Conservation (phyloP, 1,140 invertebrate genomes). For the Caenorhabditis inopinata region DNA sequence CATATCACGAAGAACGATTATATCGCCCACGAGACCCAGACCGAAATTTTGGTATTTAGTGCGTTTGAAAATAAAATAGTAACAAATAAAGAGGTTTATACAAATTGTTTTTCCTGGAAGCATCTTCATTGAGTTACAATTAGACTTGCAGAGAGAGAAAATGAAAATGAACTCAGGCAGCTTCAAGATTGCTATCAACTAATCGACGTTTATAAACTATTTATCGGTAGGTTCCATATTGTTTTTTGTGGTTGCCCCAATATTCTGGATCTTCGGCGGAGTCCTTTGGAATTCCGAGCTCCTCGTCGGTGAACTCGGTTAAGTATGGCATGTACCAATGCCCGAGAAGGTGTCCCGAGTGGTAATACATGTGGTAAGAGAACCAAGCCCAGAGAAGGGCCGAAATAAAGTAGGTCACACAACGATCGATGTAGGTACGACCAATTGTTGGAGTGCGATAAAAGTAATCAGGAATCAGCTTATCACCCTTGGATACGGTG, state of each 20-base stretch:
- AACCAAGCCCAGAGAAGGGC: constrained; percentile 55
- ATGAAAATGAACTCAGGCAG: not conserved
- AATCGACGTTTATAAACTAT: not conserved
- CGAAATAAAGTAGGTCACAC: constrained; percentile 45
- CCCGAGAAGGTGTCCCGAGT: constrained; percentile 57
- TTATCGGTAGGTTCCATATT: constrained; percentile 60
- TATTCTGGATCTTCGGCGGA: constrained; percentile 64
- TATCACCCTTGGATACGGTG: constrained; percentile 48
- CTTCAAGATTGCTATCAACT: not conserved
- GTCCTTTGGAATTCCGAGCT: constrained; percentile 64
- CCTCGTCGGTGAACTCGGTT: constrained; percentile 62
- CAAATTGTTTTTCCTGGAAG: not conserved
- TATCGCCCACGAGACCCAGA: not conserved
- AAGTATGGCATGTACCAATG: constrained; percentile 63
- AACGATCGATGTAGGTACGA: constrained; percentile 50
- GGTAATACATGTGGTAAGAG: constrained; percentile 59
- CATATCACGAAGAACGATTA: not conserved
- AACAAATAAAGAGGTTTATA: not conserved
- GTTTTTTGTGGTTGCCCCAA: constrained; percentile 61
- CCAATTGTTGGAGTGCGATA: constrained; percentile 51
- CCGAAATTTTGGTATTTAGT: not conserved
- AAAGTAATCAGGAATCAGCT: constrained; percentile 48
- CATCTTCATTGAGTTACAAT: constrained; percentile 18
- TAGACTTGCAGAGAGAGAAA: not conserved
- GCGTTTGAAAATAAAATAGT: not conserved